These are phyloP conservation scores for Drosophila hamatofila DNA, from an alignment of 2,888 invertebrate genomes.

Conservation along the genomic window DNA sequence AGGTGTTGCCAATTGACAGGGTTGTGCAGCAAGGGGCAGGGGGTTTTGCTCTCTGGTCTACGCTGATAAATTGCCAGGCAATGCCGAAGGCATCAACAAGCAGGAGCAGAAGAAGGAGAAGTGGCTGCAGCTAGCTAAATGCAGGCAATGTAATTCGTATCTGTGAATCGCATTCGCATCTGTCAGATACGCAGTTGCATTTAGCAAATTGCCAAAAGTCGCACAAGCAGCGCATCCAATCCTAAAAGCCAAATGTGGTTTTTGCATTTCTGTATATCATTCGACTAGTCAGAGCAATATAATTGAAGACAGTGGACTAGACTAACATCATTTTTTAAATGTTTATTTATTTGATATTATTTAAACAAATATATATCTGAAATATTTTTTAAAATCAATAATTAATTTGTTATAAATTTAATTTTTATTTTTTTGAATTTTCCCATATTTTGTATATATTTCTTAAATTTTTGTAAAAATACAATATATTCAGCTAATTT, in stretches of 20 bases:
- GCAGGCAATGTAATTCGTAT: constrained; percentile 48
- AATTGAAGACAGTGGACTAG: not conserved
- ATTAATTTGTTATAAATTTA: not conserved
- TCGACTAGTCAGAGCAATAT: not conserved
- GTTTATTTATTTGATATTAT: not conserved
- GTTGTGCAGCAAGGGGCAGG: constrained; percentile 1
- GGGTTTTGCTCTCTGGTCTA: constrained; percentile 16
- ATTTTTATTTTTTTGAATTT: not conserved
- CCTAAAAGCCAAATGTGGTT: constrained; percentile 5
- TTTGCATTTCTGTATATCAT: not conserved
- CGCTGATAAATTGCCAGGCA: constrained; percentile 69
- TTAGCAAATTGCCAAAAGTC: constrained; percentile 58
- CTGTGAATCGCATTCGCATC: constrained; percentile 54
- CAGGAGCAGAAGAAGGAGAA: not conserved
- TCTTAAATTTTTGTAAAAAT: not conserved
- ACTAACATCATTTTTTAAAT: no score
- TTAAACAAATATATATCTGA: not conserved
- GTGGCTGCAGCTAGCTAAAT: constrained; percentile 37
- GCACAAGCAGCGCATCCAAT: constrained; percentile 19
- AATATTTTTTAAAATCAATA: not conserved
- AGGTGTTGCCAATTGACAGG: constrained; percentile 12
- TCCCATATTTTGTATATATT: no score
- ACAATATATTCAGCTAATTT: not conserved
- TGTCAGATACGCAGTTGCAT: constrained; percentile 70
- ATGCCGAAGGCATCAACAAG: constrained; percentile 41